Evolutionary conservation across 1,140 invertebrate genomes (phyloP), one percentile per base, ranked within the genome.

Genomic region (Micrasema minimum): DNA sequence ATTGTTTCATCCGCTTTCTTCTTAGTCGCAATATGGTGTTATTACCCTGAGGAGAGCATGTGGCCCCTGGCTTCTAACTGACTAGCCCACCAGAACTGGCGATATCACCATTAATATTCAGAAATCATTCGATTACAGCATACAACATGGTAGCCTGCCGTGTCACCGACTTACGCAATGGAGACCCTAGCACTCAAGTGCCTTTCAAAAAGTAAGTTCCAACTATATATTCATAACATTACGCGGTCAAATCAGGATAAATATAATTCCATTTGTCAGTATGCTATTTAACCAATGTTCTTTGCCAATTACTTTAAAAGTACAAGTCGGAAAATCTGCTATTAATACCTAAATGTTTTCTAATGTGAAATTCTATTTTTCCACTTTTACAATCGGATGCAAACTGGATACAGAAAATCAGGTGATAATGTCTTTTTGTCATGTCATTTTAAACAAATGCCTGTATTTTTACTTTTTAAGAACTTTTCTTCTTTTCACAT

Each of bases 141-240:
- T 97, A 97, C 89, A 96, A 96, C 87, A 96, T 96, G 94, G 95
- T 97, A 87, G 93, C 95, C 82, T 96, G 94, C 90, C 90, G 95
- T 82, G 92, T 96, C 80, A 94, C 94, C 77, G 95, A 97, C 83
- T 89, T 93, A 76, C 90, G 94, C 84, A 95, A 94, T 83, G 94
- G 93, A 80, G 92, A 84, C 79, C 86, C 88, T 85, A 93, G 93
- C 86, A 95, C 93, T 91, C 94, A 96, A 93, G 94, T 96, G 91
- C 93, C 95, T 93, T 94, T 96, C 89, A 96, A 96, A 91, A 96
- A 96, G 95, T 97, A 87, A 93, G 92, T 92, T 77, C 71, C 10
- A 18, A 6, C 7, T 1, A 16, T 10, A 14, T 48, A 22, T 10
- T 20, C 1, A 51, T 51, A 38, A 5, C n/a, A n/a, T n/a, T n/a